These are phyloP conservation scores for Nothura maculosa DNA, from an alignment of 2,797 vertebrate genomes.

Conservation along the genomic window DNA sequence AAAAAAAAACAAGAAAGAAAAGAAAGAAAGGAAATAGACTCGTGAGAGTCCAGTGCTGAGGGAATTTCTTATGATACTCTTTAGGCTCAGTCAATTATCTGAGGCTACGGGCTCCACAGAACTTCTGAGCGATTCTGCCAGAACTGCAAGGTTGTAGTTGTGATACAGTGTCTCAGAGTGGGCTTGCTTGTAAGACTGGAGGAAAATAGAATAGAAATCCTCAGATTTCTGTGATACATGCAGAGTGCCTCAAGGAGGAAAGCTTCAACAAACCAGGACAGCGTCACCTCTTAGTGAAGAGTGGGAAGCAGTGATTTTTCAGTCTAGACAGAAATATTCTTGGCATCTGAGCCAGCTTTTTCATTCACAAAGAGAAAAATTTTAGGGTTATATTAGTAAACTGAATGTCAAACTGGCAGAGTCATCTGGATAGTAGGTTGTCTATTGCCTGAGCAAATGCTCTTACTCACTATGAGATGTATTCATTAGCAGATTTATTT, in stretches of 20 bases:
- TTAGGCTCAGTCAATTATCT: not conserved
- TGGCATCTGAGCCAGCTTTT: not conserved
- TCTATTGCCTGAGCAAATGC: not conserved
- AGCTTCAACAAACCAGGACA: not conserved
- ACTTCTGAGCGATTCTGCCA: constrained; percentile 19
- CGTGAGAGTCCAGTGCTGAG: not conserved
- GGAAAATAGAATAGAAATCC: not conserved
- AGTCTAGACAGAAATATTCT: not conserved
- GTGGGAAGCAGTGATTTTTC: not conserved
- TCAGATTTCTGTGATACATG: not conserved
- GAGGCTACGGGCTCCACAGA: not conserved
- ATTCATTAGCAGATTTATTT: not conserved
- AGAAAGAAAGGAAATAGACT: not conserved
- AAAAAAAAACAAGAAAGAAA: too few relatives aligned
- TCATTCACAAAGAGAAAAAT: not conserved
- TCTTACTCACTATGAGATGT: not conserved
- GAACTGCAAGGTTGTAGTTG: not conserved
- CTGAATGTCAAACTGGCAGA: not conserved
- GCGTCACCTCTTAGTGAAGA: not conserved
- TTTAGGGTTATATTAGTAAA: not conserved
- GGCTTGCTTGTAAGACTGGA: not conserved
- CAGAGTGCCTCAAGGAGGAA: constrained; percentile 10
- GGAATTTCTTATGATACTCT: not conserved
- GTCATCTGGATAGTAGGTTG: rapidly evolving
- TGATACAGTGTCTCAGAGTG: not conserved